Base-by-base conservation (phyloP, 2,888 invertebrate genomes). In the Papilio demoleus region DNA sequence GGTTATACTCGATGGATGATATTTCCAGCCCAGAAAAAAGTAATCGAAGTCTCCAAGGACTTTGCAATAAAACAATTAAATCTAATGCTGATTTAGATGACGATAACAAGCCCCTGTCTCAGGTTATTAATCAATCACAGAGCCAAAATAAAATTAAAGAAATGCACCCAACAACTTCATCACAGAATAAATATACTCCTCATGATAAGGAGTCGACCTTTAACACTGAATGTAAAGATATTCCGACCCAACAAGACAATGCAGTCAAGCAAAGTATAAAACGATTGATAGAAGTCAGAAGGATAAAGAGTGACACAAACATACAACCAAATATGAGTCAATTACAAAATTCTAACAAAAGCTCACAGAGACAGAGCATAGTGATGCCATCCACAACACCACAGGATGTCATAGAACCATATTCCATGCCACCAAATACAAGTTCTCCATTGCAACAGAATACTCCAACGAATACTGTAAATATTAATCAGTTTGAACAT, bases 1-100 rank as follows among this genome's bases (percentile, higher is more conserved):
- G 87, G 22, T 71, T 86, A 14, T 88, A 81, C 69, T 83, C 84
- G 27, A 88, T 88, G 84, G 88, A 88, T n/a, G 87, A 88, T 42
- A 71, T 84, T 1, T 86, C 81, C 56, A 83, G 85, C 1, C 84
- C 85, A 1, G 83, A 84, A 67, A 82, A 74, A 53, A 56, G 59
- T 22, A 8, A 73, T 53, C 53, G 36, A 19, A 56, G 14, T 69
- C 24, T 17, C 36, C 61, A 70, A 56, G 17, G 17, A 17, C 12
- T 24, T 36, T 65, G 67, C 4, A 70, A 72, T 24, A 70, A 50
- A 40, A 50, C 24, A 12, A 58, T 64, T n/a, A 70, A 67, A 50
- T 17, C 50, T 27, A 66, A 56, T 31, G 50, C 36, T 58, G n/a
- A 65, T 42, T 60, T 19, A 65, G 19, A 14, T 31, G 27, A 38